Evolutionary conservation across 2,888 invertebrate species (phyloP).

Genomic region (Rapana venosa): DNA sequence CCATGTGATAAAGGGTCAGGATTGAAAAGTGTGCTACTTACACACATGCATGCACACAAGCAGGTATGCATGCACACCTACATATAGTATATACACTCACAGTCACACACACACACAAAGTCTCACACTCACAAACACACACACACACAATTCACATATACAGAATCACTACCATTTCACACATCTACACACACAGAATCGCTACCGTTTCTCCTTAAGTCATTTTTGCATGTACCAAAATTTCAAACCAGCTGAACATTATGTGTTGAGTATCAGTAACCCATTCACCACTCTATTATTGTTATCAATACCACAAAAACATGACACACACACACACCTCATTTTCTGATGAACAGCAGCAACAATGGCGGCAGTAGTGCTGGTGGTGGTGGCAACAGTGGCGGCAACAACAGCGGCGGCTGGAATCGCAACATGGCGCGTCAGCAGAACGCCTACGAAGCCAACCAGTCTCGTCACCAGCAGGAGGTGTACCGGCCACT

Average conservation of each 20-base stretch:
- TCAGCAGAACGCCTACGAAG: conserved; percentile 2
- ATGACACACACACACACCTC: not conserved
- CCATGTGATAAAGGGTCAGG: not conserved
- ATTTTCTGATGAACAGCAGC: not conserved
- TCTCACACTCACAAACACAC: too few species aligned
- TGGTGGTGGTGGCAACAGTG: not conserved
- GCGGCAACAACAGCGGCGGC: not conserved
- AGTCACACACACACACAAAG: not conserved
- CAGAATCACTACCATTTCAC: too few species aligned
- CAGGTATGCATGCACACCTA: not conserved
- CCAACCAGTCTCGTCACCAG: not conserved
- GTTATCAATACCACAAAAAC: not conserved
- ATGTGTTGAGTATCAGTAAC: not conserved
- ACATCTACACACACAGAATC: too few species aligned
- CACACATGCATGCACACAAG: not conserved
- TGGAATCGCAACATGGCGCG: conserved; percentile 14
- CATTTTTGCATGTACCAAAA: too few species aligned
- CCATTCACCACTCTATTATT: not conserved
- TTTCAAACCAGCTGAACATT: too few species aligned
- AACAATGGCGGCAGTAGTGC: not conserved
- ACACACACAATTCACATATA: too few species aligned
- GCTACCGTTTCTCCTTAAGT: too few species aligned
- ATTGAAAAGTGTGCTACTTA: not conserved
- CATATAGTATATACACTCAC: not conserved
- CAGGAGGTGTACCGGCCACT: not conserved